Base-by-base conservation (phyloP, 2,888 invertebrate genomes). In the Ectropis crepuscularia region DNA sequence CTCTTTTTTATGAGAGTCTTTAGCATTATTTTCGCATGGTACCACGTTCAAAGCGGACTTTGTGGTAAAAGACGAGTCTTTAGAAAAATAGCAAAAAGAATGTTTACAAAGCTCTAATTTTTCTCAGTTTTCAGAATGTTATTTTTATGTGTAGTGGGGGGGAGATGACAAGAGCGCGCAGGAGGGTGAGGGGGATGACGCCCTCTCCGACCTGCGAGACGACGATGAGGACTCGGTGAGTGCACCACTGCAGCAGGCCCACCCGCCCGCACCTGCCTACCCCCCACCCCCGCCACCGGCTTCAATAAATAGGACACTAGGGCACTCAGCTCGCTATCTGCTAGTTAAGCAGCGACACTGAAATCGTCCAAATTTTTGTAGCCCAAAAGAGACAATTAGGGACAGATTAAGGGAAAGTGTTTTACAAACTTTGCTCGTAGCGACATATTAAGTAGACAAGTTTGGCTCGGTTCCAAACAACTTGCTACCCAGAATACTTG, bases 141-240 rank as follows among this genome's bases (percentile, higher is more conserved):
- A 53, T 62, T 55, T 51, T 62, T 62, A 57, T 57, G 50, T 68
- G 51, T 78, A 90, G 90, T 87, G 80, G 73, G 87, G 88, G 74
- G 87, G 86, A 51, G 90, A 90, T 50, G 90, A 89, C 68, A 89
- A 78, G 76, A 82, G 78, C 75, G 88, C 55, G 83, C 63, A 74
- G 63, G 85, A 86, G 74, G 87, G 83, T 58, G 90, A 87, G 72
- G 75, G 78, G 53, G 80, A 80, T 67, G 93, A 93, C 76, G 76
- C 89, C 72, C 88, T 93, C 74, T 92, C 93, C 79, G 93, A 93
- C 78, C 89, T 93, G 71, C 89, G 92, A 83, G 93, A 94, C 69
- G 92, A 95, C 74, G 92, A 92, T 69, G 95, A 95, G 83, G 95
- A 96, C 82, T 95, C 96, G 50, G 96, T 97, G 82, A 96, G 97